phyloP scores from a whole-genome alignment of 2,797 vertebrate genomes.

The Lithobates sylvaticus region DNA sequence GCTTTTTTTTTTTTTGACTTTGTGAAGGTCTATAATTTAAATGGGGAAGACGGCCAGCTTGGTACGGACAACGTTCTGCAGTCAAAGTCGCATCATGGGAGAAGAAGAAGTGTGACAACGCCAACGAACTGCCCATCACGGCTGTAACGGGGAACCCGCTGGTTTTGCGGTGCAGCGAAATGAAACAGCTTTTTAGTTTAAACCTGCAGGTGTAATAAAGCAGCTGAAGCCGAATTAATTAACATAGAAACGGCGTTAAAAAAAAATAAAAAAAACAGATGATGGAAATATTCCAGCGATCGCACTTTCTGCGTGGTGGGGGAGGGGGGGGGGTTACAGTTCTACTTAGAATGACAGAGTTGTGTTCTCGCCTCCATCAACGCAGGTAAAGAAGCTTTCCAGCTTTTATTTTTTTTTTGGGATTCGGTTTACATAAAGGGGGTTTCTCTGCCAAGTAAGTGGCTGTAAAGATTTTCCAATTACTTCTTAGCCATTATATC shows the following conservation, averaged over 20 bases:
- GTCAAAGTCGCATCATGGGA: background rate
- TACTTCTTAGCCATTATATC: constrained; percentile 28
- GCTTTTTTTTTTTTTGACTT: background rate
- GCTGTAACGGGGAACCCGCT: background rate
- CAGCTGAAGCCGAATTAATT: constrained; percentile 25
- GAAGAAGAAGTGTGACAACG: background rate
- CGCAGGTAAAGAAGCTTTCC: background rate
- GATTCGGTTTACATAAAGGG: background rate
- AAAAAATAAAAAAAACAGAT: background rate
- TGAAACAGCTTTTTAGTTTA: background rate
- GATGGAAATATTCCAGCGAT: background rate
- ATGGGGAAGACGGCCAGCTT: background rate
- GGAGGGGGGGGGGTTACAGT: background rate
- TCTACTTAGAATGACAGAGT: background rate
- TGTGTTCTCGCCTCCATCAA: background rate
- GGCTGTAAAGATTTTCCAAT: constrained; percentile 41
- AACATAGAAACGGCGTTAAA: background rate
- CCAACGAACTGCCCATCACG: background rate
- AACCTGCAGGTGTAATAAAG: constrained; percentile 31
- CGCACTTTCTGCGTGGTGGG: background rate
- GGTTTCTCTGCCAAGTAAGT: constrained; percentile 2
- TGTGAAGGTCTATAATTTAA: too few relatives aligned
- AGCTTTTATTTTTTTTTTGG: background rate
- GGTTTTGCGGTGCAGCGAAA: background rate
- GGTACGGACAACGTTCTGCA: too few relatives aligned